These are phyloP conservation scores for Urocynchramus pylzowi DNA, from an alignment of 2,113 vertebrate species.

Conservation along the genomic window DNA sequence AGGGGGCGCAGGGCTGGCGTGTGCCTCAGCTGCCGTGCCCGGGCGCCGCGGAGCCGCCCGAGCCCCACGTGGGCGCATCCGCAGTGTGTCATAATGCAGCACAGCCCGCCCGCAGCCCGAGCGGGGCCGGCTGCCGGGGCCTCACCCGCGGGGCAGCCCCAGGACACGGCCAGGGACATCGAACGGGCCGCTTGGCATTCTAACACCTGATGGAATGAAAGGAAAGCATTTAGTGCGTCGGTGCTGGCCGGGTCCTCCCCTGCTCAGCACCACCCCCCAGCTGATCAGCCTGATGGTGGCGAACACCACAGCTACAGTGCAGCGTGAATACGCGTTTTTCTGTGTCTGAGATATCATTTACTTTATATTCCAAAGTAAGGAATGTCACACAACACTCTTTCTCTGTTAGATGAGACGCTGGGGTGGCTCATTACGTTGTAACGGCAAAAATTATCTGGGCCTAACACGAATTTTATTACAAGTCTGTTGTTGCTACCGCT, in stretches of 20 bases:
- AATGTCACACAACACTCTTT: neutral
- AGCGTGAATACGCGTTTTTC: neutral
- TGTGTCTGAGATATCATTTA: neutral
- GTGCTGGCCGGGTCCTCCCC: neutral
- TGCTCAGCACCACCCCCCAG: neutral
- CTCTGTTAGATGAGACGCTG: neutral
- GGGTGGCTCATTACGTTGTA: neutral
- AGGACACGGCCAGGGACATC: rapidly evolving
- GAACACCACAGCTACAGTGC: neutral
- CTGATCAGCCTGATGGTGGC: neutral
- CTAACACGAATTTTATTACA: neutral
- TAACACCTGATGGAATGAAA: rapidly evolving
- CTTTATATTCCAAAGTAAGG: neutral
- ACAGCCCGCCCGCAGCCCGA: neutral
- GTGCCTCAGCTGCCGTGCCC: neutral
- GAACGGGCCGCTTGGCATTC: rapidly evolving
- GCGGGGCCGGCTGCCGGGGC: neutral
- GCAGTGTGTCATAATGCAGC: slow-evolving; percentile 57
- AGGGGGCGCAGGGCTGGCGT: neutral
- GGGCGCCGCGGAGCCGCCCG: neutral
- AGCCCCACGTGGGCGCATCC: neutral
- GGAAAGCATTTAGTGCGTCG: neutral
- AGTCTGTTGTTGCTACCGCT: neutral
- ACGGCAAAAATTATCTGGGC: neutral
- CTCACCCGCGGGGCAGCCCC: neutral